Conservation (phyloP, 2,888 invertebrate genomes). For the Caenorhabditis plicata region DNA sequence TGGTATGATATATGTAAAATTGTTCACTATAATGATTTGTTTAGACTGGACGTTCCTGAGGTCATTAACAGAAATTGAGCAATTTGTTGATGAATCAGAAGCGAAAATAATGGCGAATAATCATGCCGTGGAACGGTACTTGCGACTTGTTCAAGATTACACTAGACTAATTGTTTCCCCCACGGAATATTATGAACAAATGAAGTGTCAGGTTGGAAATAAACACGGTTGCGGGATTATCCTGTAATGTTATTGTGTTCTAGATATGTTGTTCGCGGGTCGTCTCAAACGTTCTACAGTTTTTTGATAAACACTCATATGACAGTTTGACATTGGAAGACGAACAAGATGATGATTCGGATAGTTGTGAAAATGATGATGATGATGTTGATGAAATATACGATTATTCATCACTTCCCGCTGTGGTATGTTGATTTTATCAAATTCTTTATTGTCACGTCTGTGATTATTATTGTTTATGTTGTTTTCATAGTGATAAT, state of each 20-base stretch:
- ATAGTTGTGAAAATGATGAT: no score
- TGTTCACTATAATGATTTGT: no score
- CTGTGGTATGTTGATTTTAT: no score
- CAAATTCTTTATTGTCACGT: no score
- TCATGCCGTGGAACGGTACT: conserved; percentile 7
- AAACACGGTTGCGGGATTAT: not conserved
- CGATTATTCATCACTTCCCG: no score
- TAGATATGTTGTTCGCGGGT: conserved; percentile 33
- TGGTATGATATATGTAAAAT: conserved; percentile 25
- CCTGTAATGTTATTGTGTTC: conserved; percentile 1
- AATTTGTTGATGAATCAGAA: conserved; percentile 15
- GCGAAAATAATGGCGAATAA: conserved; percentile 10
- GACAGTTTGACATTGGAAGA: conserved; percentile 8
- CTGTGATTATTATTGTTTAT: no score
- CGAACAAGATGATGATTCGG: conserved; percentile 4
- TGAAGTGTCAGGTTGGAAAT: conserved; percentile 17
- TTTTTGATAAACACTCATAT: conserved; percentile 23
- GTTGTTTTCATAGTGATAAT: no score
- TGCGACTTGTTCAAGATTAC: conserved; percentile 17
- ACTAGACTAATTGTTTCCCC: conserved; percentile 7
- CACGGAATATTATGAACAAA: conserved; percentile 5
- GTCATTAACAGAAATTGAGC: conserved; percentile 29
- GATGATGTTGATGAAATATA: no score
- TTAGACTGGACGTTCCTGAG: conserved; percentile 35
- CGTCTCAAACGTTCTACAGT: conserved; percentile 23